phyloP scores from a whole-genome alignment of 2,113 vertebrate genomes.

The Collichthys lucidus region DNA sequence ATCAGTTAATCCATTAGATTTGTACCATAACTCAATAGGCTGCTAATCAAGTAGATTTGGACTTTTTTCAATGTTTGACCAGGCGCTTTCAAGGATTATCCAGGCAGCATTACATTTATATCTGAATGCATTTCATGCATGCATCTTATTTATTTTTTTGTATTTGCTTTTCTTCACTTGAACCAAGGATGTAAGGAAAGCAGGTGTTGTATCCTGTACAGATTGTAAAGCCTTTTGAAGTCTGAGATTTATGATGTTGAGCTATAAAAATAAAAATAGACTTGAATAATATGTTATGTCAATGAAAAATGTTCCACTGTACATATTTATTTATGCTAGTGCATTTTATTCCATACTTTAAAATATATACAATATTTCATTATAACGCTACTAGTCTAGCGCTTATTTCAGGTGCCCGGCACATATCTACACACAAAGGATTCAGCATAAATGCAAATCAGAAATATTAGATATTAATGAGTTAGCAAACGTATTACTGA shows the following conservation, averaged over 20 bases:
- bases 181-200: background rate
- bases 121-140: too few species aligned
- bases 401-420: background rate
- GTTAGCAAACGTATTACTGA: conserved; percentile 35
- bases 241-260: background rate
- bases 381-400: background rate
- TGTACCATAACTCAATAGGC: background rate
- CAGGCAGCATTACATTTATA: background rate
- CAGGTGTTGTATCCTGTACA: background rate
- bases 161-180: background rate
- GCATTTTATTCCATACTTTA: background rate
- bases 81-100: too few species aligned
- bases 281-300: background rate
- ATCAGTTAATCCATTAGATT: background rate
- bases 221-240: background rate
- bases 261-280: background rate
- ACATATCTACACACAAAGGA: background rate
- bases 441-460: conserved; percentile 17
- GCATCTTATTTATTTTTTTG: background rate
- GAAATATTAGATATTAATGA: conserved; percentile 9
- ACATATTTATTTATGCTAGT: too few species aligned
- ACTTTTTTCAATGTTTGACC: background rate
- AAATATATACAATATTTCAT: background rate
- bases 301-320: background rate
- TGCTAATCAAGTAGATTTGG: background rate